These are phyloP conservation scores for Capra hircus DNA, from an alignment of 2,113 vertebrate genomes.

Conservation along the genomic window DNA sequence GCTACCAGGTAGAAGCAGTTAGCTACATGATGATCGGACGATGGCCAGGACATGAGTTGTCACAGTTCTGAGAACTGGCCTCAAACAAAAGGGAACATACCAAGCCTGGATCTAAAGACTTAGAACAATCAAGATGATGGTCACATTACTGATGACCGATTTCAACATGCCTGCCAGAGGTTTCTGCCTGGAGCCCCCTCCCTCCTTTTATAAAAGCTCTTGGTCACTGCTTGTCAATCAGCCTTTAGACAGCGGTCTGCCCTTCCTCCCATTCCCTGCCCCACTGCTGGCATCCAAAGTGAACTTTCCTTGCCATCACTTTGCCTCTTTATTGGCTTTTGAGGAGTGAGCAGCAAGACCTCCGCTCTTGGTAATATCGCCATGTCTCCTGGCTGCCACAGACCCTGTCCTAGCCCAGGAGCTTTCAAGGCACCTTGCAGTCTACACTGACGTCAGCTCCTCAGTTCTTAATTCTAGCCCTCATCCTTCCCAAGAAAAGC, in stretches of 20 bases:
- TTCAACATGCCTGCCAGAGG: background rate
- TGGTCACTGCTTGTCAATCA: background rate
- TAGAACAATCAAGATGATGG: background rate
- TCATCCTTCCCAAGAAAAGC: background rate
- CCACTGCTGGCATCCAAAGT: background rate
- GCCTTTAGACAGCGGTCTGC: background rate
- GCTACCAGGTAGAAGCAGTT: background rate
- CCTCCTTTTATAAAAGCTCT: background rate
- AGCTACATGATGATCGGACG: background rate
- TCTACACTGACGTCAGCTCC: background rate
- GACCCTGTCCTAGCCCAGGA: background rate
- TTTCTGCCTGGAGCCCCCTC: background rate
- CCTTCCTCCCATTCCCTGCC: background rate
- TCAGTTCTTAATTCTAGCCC: background rate
- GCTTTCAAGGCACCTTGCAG: too few species aligned
- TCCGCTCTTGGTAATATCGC: background rate
- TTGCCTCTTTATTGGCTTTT: background rate
- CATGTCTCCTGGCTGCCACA: fast-evolving
- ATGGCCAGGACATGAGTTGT: background rate
- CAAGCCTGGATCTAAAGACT: background rate
- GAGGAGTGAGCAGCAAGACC: background rate
- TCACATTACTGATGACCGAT: background rate
- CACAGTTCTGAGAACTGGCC: background rate
- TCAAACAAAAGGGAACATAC: background rate
- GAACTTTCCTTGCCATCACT: background rate